Evolutionary conservation across 2,888 invertebrate genomes (phyloP).

Genomic region (Cremastinae sp.): DNA sequence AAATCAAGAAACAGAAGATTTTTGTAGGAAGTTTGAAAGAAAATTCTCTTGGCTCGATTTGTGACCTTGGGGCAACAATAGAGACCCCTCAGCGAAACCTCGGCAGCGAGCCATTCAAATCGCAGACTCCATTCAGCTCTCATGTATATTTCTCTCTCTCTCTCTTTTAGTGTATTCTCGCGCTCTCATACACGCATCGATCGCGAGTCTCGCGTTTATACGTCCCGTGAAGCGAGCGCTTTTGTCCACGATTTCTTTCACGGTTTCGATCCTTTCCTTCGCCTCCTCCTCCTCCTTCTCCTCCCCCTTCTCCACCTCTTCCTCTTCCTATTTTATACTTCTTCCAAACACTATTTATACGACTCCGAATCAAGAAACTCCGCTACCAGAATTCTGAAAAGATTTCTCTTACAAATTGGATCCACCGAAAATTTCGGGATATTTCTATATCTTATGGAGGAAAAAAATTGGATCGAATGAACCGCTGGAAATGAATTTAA

Average conservation of each 20-base stretch:
- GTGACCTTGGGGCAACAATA: slow-evolving; percentile 79
- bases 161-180: slow-evolving; percentile 68
- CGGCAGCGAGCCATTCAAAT: slow-evolving; percentile 73
- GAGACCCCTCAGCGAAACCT: slow-evolving; percentile 74
- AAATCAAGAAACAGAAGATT: slow-evolving; percentile 30
- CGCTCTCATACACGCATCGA: slow-evolving; percentile 47
- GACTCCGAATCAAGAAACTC: slow-evolving; percentile 14
- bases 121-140: slow-evolving; percentile 78
- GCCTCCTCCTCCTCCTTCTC: slow-evolving; percentile 59
- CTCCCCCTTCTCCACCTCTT: slow-evolving; percentile 49
- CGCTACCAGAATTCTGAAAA: not conserved
- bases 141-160: slow-evolving; percentile 62
- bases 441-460: no score
- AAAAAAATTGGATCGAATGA: no score
- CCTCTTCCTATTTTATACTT: slow-evolving; percentile 46
- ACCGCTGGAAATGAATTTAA: no score
- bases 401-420: no score
- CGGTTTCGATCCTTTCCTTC: slow-evolving; percentile 58
- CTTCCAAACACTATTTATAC: slow-evolving; percentile 9
- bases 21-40: slow-evolving; percentile 70
- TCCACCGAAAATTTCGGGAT: no score
- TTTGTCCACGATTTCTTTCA: slow-evolving; percentile 64
- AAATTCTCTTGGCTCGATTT: slow-evolving; percentile 76
- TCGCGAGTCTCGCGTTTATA: slow-evolving; percentile 51
- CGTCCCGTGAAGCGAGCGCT: slow-evolving; percentile 56